A percentile compares a stretch with the other conserved stretches of the same genome.
phyloP scores from a whole-genome alignment of 2,797 vertebrate species.

The Peromyscus nudipes region DNA sequence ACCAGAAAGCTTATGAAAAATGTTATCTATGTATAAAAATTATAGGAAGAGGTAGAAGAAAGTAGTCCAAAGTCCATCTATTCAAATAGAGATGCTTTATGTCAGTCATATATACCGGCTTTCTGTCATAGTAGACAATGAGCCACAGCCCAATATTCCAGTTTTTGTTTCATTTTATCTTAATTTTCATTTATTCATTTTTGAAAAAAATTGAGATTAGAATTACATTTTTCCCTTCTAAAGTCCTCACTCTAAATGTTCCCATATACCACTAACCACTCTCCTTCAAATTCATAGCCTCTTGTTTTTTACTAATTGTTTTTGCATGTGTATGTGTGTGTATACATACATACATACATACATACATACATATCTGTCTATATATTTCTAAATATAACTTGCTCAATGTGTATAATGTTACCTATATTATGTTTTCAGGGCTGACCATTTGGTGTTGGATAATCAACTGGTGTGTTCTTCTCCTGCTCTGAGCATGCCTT shows the following conservation, averaged over 20 bases:
- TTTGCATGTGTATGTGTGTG: not conserved
- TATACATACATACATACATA: no score
- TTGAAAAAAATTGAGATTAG: not conserved
- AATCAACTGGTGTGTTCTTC: not conserved
- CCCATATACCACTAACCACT: not conserved
- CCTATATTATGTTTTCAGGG: no score
- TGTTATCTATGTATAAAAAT: not conserved
- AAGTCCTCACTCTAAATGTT: not conserved
- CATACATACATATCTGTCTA: rapidly evolving
- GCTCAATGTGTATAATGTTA: no score
- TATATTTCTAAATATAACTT: not conserved
- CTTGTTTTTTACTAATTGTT: not conserved
- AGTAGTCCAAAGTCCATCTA: not conserved
- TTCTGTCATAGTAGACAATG: not conserved
- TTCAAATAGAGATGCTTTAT: not conserved
- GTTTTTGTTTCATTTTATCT: not conserved
- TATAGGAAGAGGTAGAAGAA: not conserved
- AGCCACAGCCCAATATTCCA: not conserved
- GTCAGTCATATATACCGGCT: not conserved
- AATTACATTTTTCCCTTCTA: not conserved
- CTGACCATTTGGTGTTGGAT: not conserved
- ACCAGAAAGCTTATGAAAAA: not conserved
- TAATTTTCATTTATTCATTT: not conserved
- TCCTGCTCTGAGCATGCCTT: not conserved
- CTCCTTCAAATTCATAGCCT: not conserved